Evolutionary conservation across 2,888 invertebrate species (phyloP), one percentile per base, ranked within the genome.

Genomic region (Himalopsyche anomala): DNA sequence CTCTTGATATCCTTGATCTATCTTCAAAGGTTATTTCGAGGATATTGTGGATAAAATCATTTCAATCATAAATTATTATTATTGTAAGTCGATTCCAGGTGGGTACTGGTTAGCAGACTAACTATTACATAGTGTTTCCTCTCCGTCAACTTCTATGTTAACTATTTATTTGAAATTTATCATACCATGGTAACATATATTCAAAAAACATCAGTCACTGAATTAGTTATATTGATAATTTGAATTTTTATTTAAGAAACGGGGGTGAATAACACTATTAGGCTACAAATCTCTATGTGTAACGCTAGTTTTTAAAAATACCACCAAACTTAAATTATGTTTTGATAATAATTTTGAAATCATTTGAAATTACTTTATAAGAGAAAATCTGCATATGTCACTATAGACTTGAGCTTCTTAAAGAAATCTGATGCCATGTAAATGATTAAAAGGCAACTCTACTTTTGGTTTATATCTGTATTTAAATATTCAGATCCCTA

Each of bases 201-300:
- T 51, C 15, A 51, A 51, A 36, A 74, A 28, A 38, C 38, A 74
- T 74, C 36, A 38, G 74, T 74, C 11, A 74, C 74, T 74, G 74
- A 36, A 74, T 38, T 74, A 74, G 19, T 74, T 74, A 74, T 74
- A 12, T 74, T 28, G 15, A 74, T 74, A 74, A 62, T 62, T 19
- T 4, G 5, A 56, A 56, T n/a, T 9, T 19, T 17, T 19, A 19
- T 28, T 62, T 28, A 19, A 19, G 15, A 62, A 62, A 62, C 45
- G 19, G 4, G 19, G 9, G 9, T 2, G 15, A 51, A 51, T 51
- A 62, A 62, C 1, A 19, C 62, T 62, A 62, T 62, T 62, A 4
- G 28, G n/a, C 74, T 74, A 15, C 19, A 74, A 38, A 38, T 15
- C 15, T 12, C 38, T 36, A 38, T 36, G 74, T 38, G 74, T 74